These are phyloP conservation scores for Proterorhinus semilunaris DNA, from an alignment of 2,113 vertebrate genomes.

Conservation along the genomic window DNA sequence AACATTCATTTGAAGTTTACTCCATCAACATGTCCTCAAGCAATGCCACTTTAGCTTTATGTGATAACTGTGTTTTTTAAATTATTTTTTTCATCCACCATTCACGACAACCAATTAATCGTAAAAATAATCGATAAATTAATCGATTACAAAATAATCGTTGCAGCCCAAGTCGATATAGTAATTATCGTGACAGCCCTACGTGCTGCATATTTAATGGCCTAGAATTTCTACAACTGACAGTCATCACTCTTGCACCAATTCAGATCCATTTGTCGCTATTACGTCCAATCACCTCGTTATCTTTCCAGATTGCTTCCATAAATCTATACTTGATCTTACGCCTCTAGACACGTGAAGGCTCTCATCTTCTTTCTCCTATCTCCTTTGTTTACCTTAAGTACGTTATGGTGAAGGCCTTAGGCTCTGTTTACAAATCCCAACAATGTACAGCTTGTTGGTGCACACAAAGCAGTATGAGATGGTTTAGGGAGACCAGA, in stretches of 20 bases:
- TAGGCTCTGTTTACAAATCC: constrained; percentile 62
- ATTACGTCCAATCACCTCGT: constrained; percentile 18
- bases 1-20: no score
- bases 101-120: no score
- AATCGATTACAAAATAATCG: no score
- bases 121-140: no score
- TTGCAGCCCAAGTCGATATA: no score
- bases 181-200: no score
- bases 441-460: constrained; percentile 50
- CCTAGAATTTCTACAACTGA: not conserved
- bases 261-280: constrained; percentile 13
- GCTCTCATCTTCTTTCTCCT: constrained; percentile 2
- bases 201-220: not conserved
- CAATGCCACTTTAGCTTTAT: no score
- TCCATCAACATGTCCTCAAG: no score
- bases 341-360: constrained; percentile 12
- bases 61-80: no score
- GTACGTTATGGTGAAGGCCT: constrained; percentile 43
- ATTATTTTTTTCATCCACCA: no score
- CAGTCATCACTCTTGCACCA: not conserved
- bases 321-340: constrained; percentile 23
- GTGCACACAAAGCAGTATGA: constrained; percentile 32
- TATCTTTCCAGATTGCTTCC: constrained; percentile 10
- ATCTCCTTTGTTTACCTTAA: constrained; percentile 57
- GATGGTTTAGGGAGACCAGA: constrained; percentile 41